Conservation (phyloP, 2,888 invertebrate genomes). For the Leptopterna dolabrata region DNA sequence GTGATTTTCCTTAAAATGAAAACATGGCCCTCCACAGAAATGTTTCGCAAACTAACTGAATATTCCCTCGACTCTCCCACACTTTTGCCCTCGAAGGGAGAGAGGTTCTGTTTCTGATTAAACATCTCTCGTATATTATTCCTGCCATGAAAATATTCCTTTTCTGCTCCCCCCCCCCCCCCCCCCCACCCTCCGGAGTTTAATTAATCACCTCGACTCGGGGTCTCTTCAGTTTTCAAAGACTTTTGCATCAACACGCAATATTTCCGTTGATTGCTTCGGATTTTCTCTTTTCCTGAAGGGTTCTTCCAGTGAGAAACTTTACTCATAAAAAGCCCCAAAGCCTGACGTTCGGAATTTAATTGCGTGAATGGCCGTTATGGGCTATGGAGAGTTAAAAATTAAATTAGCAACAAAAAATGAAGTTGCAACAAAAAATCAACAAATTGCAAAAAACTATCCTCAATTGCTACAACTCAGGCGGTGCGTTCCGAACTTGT, state of each 20-base stretch:
- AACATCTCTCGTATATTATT: background rate
- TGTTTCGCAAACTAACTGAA: background rate
- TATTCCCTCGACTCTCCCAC: background rate
- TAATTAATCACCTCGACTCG: background rate
- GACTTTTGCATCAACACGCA: background rate
- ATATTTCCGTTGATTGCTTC: conserved; percentile 7
- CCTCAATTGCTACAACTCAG: too few relatives aligned
- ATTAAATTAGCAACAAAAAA: too few relatives aligned
- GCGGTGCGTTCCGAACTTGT: too few relatives aligned
- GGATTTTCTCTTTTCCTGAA: background rate
- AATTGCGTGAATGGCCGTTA: background rate
- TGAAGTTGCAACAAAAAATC: too few relatives aligned
- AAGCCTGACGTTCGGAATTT: background rate
- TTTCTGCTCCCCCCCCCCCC: background rate
- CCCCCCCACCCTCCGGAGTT: background rate
- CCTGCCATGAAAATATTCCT: background rate
- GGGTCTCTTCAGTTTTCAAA: background rate
- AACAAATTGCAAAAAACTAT: too few relatives aligned
- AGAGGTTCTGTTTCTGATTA: background rate
- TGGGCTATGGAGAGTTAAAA: too few relatives aligned
- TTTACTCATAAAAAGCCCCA: background rate
- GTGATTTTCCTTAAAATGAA: background rate
- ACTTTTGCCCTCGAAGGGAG: background rate
- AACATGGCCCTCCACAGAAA: background rate
- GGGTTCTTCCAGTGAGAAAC: background rate